phyloP scores from a whole-genome alignment of 2,113 vertebrate species.

The Microcebus murinus region DNA sequence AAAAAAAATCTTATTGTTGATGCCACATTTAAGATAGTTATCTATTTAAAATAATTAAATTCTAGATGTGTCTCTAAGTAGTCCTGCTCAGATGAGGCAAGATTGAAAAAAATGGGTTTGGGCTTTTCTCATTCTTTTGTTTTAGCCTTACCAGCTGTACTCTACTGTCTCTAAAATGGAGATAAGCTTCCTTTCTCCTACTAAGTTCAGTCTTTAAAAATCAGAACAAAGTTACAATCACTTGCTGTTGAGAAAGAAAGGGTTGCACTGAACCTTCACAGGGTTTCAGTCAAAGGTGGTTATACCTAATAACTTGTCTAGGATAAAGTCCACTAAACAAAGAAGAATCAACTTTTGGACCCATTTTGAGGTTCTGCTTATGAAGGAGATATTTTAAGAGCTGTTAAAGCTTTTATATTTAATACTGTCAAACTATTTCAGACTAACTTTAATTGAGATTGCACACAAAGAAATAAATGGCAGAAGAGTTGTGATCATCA shows the following conservation, averaged over 20 bases:
- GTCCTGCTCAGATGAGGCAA: neutral
- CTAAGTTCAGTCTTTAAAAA: neutral
- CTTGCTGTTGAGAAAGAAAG: neutral
- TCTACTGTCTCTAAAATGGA: neutral
- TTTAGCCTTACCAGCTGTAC: neutral
- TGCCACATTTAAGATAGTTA: neutral
- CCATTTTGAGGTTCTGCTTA: neutral
- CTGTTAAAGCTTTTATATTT: neutral
- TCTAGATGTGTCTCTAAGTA: neutral
- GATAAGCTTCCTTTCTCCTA: neutral
- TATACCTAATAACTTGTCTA: neutral
- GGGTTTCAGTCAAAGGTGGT: no score
- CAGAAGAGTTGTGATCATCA: neutral
- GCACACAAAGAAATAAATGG: neutral
- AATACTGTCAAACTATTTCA: neutral
- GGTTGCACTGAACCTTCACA: neutral
- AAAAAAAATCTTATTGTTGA: neutral
- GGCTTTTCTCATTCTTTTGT: neutral
- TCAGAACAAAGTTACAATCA: neutral
- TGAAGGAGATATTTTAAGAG: neutral
- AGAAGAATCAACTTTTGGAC: neutral
- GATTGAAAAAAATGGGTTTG: neutral
- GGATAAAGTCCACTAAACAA: neutral
- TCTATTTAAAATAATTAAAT: neutral
- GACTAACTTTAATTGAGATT: neutral